A percentile compares a stretch with the other conserved stretches of the same genome.
phyloP scores from a whole-genome alignment of 2,888 invertebrate genomes.

The Thecophora atra region DNA sequence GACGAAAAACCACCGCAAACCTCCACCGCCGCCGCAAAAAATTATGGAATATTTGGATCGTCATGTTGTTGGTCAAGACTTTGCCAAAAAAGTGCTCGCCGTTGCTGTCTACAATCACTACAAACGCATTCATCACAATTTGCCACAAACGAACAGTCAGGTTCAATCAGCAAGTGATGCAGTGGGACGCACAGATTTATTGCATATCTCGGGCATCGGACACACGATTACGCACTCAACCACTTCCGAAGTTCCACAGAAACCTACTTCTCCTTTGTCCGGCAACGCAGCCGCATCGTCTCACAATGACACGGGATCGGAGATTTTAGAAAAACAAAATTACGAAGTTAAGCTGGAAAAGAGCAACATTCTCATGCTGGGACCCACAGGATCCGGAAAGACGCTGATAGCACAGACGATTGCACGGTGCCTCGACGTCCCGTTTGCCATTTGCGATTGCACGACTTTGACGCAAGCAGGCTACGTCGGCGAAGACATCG shows the following conservation, averaged over 20 bases:
- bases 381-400: constrained; percentile 98
- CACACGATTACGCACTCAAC: constrained; percentile 70
- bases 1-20: constrained; percentile 75
- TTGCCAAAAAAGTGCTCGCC: constrained; percentile 96
- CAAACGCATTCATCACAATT: constrained; percentile 95
- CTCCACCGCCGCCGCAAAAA: constrained; percentile 96
- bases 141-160: constrained; percentile 68
- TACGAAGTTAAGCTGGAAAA: constrained; percentile 91
- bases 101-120: constrained; percentile 99
- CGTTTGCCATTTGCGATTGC: constrained; percentile 99
- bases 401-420: constrained; percentile 97
- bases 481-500: constrained; percentile 99
- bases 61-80: constrained; percentile 96
- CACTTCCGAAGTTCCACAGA: constrained; percentile 60
- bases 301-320: constrained; percentile 71
- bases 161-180: constrained; percentile 50
- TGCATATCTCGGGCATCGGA: constrained; percentile 84
- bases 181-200: constrained; percentile 72
- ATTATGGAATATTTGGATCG: constrained; percentile 96
- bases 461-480: constrained; percentile 95
- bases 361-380: constrained; percentile 94
- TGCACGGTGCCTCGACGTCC: constrained; percentile 97
- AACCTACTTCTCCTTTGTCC: constrained; percentile 46
- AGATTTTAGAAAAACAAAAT: constrained; percentile 82
- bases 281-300: constrained; percentile 43